phyloP scores from a whole-genome alignment of 1,140 invertebrate genomes.

The Polyergus mexicanus region DNA sequence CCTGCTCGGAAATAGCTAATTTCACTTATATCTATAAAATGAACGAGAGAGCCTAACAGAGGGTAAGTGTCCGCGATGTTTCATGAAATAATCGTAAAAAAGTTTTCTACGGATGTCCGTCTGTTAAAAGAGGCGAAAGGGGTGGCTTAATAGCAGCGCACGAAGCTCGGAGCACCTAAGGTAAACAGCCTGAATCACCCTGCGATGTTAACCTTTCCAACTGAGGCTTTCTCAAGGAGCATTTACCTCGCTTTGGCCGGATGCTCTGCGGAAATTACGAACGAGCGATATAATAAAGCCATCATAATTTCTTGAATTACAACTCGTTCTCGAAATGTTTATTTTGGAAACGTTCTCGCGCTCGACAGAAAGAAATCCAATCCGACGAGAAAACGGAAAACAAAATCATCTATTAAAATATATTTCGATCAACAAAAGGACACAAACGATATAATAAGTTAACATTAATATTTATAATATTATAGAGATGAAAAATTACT shows the following conservation, averaged over 20 bases:
- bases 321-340: slow-evolving; percentile 16
- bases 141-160: slow-evolving; percentile 52
- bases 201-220: slow-evolving; percentile 59
- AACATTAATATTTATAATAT: too few species aligned
- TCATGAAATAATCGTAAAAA: slow-evolving; percentile 64
- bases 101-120: slow-evolving; percentile 48
- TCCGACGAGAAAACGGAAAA: not conserved
- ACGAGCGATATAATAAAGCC: slow-evolving; percentile 47
- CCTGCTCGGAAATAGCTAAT: not conserved
- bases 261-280: slow-evolving; percentile 58
- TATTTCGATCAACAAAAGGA: not conserved
- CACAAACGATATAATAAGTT: not conserved
- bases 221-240: slow-evolving; percentile 55
- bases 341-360: not conserved
- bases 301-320: slow-evolving; percentile 55
- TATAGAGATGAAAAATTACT: too few species aligned
- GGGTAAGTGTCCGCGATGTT: slow-evolving; percentile 56
- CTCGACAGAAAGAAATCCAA: slow-evolving; percentile 3
- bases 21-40: not conserved
- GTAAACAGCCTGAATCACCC: slow-evolving; percentile 59
- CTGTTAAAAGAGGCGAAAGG: slow-evolving; percentile 26
- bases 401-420: not conserved
- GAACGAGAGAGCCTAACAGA: slow-evolving; percentile 34
- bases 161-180: slow-evolving; percentile 40
- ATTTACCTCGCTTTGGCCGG: slow-evolving; percentile 44